Percentiles rank a stretch among this genome's conserved stretches.
These are phyloP conservation scores for Junco hyemalis DNA, from an alignment of 2,113 vertebrate species.

Conservation along the genomic window DNA sequence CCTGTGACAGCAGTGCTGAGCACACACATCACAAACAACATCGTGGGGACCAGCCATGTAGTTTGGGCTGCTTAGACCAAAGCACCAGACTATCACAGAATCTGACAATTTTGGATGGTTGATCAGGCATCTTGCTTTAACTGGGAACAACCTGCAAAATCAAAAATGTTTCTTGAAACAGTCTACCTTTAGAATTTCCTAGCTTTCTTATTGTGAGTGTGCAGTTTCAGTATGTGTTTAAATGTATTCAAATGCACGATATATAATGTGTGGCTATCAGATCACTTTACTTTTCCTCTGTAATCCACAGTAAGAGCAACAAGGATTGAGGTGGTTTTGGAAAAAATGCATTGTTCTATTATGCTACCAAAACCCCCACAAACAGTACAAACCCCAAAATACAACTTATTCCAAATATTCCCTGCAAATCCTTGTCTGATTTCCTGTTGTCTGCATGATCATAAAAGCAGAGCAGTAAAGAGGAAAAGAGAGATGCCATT, in stretches of 20 bases:
- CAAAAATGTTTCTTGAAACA: background rate
- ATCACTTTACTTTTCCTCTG: background rate
- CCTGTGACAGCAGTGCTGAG: background rate
- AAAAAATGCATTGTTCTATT: background rate
- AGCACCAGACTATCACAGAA: background rate
- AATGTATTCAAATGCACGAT: background rate
- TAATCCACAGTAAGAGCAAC: background rate
- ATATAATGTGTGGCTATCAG: background rate
- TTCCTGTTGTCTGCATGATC: background rate
- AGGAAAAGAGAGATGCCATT: background rate
- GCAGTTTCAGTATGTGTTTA: background rate
- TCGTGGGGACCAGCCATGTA: fast-evolving
- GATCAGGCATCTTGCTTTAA: background rate
- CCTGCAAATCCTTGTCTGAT: background rate
- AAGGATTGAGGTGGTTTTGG: background rate
- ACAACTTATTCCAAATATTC: background rate
- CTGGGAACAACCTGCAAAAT: background rate
- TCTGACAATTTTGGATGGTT: background rate
- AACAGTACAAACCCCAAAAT: background rate
- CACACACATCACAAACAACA: too few species aligned
- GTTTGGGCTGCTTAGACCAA: background rate
- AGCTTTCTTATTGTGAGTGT: background rate
- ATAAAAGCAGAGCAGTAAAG: background rate
- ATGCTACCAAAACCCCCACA: background rate
- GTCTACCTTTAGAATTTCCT: background rate